phyloP scores from a whole-genome alignment of 2,888 invertebrate species.

The Lepas anatifera region DNA sequence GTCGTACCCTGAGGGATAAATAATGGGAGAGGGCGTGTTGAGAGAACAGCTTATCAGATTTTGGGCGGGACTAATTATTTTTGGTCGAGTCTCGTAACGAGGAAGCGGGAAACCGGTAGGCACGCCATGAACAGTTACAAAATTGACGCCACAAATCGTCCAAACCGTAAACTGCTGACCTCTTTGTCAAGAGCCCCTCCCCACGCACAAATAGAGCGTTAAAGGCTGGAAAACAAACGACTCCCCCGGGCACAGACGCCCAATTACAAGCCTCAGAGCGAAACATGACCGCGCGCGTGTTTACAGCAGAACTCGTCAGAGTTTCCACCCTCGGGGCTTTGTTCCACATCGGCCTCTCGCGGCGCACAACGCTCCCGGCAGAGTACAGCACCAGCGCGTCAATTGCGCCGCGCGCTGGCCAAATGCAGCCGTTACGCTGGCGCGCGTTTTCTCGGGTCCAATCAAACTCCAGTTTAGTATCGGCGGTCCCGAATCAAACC shows the following conservation, averaged over 20 bases:
- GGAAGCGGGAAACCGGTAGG: not conserved
- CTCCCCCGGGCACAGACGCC: not conserved
- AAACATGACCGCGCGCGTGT: not conserved
- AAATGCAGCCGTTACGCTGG: too few relatives aligned
- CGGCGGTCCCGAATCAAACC: not conserved
- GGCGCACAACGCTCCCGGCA: not conserved
- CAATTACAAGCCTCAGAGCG: not conserved
- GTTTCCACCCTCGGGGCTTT: not conserved
- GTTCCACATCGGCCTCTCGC: too few relatives aligned
- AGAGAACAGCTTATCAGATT: not conserved
- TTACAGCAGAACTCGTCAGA: not conserved
- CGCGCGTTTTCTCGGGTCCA: slow-evolving; percentile 1
- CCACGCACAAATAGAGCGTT: not conserved
- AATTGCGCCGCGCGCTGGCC: too few relatives aligned
- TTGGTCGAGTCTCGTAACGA: not conserved
- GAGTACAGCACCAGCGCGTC: not conserved
- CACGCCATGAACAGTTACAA: not conserved
- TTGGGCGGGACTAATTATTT: slow-evolving; percentile 6
- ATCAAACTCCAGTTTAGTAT: slow-evolving; percentile 5
- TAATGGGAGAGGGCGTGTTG: not conserved
- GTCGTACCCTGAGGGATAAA: not conserved
- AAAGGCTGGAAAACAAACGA: not conserved
- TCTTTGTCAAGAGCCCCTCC: not conserved
- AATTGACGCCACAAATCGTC: not conserved
- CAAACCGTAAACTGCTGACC: not conserved